Conservation (phyloP, 1,140 invertebrate species). For the Ylistrum balloti region DNA sequence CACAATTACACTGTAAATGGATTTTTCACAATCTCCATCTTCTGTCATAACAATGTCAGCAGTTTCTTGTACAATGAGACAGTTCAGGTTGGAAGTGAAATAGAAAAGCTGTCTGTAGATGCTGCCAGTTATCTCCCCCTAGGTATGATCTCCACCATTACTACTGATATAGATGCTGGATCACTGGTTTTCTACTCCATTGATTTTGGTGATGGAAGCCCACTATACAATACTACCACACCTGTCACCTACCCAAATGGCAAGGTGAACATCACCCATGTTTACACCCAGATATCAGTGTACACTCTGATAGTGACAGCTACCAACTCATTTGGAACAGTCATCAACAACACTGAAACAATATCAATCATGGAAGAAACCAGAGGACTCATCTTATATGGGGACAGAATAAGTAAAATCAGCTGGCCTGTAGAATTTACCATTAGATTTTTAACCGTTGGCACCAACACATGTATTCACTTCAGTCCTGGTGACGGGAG, state of each 20-base stretch:
- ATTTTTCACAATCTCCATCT: neutral
- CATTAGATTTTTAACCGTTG: neutral
- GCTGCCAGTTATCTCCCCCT: neutral
- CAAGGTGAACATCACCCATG: neutral
- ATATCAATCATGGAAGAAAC: conserved; percentile 49
- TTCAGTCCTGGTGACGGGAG: conserved; percentile 45
- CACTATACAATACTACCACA: neutral
- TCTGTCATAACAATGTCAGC: conserved; percentile 45
- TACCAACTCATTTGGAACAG: conserved; percentile 38
- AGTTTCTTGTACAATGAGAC: neutral
- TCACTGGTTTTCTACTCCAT: conserved; percentile 40
- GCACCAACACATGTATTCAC: conserved; percentile 49
- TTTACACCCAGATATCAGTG: neutral
- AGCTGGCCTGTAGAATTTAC: conserved; percentile 17
- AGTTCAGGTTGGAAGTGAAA: conserved; percentile 41
- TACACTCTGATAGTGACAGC: conserved; percentile 41
- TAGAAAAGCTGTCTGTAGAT: neutral
- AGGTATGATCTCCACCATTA: neutral
- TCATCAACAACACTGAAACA: neutral
- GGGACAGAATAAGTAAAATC: conserved; percentile 32
- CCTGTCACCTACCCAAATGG: neutral
- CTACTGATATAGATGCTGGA: neutral
- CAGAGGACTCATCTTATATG: neutral
- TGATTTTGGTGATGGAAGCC: conserved; percentile 47
- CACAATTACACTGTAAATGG: conserved; percentile 51